Evolutionary conservation across 2,113 vertebrate genomes (phyloP), one percentile per base, ranked within the genome.

Genomic region (Leptobrachium leishanense): DNA sequence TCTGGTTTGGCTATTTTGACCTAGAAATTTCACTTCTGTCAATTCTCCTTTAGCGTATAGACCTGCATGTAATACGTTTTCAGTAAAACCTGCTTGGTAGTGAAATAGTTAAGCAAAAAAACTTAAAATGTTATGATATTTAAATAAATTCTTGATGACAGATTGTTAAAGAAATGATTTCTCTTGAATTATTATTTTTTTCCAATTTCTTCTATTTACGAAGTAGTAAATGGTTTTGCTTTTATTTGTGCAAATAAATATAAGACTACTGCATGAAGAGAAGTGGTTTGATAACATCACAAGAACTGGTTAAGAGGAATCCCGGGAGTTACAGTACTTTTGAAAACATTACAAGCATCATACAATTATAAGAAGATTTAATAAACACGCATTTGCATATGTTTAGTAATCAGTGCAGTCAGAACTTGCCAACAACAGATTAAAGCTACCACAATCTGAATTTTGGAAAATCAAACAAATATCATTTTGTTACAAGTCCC

Each of bases 401-500:
- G 66, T 70, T 70, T 63, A 70, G 53, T 77, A 77, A 70, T 77
- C 68, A 70, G 76, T 46, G 68, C 67, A 77, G 76, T 77, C 54
- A 77, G 54, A 43, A 62, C 44, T 68, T 70, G 68, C n/a, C 76
- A 70, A 42, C 4, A 42, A 67, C 68, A 68, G 76, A 77, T 77
- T 77, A 70, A 70, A 77, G 67, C 31, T 46, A 77, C 67, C 70
- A 70, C 42, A n/a, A 8, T 77, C 68, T 71, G 15, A 77, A 70
- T 63, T 70, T 50, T 39, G 42, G n/a, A 70, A 31, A 77, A 77
- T 70, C 76, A 77, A 77, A 77, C 67, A 77, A 59, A 70, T 44
- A 43, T 77, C 43, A 70, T 77, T 77, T 77, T 77, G 46, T 77
- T 77, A 63, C 76, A 77, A 77, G 46, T 77, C 55, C 76, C 76